These are phyloP conservation scores for Habroteleia sp. DNA, from an alignment of 2,888 invertebrate genomes.

Conservation along the genomic window DNA sequence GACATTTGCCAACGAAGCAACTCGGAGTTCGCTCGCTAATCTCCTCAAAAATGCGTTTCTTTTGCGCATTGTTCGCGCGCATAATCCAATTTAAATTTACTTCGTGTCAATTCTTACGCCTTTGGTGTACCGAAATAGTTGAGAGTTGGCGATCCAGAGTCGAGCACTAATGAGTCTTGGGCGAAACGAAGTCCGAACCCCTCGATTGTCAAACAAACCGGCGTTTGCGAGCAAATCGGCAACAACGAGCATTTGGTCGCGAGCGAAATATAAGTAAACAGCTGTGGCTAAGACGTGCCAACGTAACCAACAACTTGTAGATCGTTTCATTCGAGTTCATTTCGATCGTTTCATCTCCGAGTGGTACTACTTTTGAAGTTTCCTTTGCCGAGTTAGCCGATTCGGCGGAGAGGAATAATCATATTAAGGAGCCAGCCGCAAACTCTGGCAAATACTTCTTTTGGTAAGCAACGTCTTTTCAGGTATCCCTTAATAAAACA, in stretches of 20 bases:
- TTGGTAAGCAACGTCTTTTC: constrained; percentile 44
- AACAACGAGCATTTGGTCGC: constrained; percentile 13
- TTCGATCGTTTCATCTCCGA: too few relatives aligned
- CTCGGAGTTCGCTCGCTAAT: constrained; percentile 3
- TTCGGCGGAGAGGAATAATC: constrained; percentile 71
- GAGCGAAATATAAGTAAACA: constrained; percentile 18
- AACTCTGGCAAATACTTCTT: constrained; percentile 25
- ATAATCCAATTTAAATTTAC: constrained; percentile 27
- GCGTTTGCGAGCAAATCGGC: background rate
- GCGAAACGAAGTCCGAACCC: constrained; percentile 11
- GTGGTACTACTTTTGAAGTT: constrained; percentile 76
- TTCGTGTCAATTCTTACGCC: constrained; percentile 22
- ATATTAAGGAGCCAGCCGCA: constrained; percentile 68
- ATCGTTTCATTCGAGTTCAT: constrained; percentile 79
- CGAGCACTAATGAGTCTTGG: background rate
- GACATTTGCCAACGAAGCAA: constrained; percentile 6
- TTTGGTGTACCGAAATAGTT: constrained; percentile 17
- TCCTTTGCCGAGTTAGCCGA: constrained; percentile 70
- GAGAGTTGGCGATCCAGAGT: too few relatives aligned
- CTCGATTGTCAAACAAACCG: constrained; percentile 8
- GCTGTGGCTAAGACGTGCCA: constrained; percentile 23
- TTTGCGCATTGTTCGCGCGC: constrained; percentile 22
- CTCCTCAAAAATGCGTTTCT: constrained; percentile 3
- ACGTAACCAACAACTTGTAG: constrained; percentile 76
- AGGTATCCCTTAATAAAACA: constrained; percentile 44